Percentiles rank a stretch among this genome's conserved stretches.
phyloP scores from a whole-genome alignment of 23 tunicate genomes.

The Phallusia fumigata region DNA sequence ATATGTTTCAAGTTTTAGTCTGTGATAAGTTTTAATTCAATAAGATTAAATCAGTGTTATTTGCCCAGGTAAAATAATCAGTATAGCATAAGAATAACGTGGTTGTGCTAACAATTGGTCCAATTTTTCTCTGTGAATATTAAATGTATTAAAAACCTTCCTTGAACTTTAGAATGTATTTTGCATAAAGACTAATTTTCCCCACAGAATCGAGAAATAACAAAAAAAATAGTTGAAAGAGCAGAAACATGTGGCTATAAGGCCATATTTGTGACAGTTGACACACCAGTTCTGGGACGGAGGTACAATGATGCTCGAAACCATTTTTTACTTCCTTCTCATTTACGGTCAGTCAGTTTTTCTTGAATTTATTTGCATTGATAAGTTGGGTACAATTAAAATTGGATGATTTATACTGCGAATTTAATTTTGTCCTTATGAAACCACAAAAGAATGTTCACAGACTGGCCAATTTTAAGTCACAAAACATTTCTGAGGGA shows the following conservation, averaged over 20 bases:
- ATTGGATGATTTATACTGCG: no score
- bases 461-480: slow-evolving; percentile 29
- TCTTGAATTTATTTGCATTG: no score
- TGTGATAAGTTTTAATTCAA: no score
- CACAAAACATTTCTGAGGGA: not conserved
- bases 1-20: no score
- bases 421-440: no score
- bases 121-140: not conserved
- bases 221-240: slow-evolving; percentile 53
- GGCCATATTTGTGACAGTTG: slow-evolving; percentile 72
- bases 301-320: slow-evolving; percentile 55
- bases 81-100: no score
- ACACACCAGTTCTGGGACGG: slow-evolving; percentile 68
- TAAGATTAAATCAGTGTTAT: no score
- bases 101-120: no score
- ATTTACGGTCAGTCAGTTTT: slow-evolving; percentile 32
- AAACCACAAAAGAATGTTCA: no score
- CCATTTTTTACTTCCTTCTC: slow-evolving; percentile 58
- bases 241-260: slow-evolving; percentile 58
- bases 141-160: not conserved
- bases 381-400: no score
- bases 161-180: not conserved
- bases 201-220: slow-evolving; percentile 43
- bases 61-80: no score
- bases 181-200: not conserved